Evolutionary conservation across 92 coral and sea anemone genomes (phyloP).

Genomic region (Meandrina meandrites): DNA sequence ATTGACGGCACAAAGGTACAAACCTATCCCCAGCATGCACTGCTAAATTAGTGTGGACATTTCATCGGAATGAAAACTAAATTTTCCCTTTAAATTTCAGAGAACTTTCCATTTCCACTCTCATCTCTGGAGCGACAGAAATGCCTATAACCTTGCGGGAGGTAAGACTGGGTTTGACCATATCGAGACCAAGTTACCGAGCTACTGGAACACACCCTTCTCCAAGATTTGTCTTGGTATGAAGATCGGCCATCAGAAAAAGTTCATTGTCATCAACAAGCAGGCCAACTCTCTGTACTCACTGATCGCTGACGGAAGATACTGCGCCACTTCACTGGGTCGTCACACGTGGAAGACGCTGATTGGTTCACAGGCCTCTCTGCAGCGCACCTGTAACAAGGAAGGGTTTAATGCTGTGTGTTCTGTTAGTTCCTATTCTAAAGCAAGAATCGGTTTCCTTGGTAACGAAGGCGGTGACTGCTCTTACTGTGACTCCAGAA

Average conservation of each 20-base stretch:
- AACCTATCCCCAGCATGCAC: not conserved
- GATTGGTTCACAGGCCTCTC: conserved; percentile 11
- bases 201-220: conserved; percentile 8
- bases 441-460: not conserved
- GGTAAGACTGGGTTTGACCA: conserved; percentile 35
- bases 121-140: conserved; percentile 26
- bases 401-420: not conserved
- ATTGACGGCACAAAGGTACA: conserved; percentile 12
- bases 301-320: not conserved
- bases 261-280: not conserved
- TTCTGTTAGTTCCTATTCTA: not conserved
- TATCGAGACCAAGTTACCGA: conserved; percentile 25
- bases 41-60: too few species aligned
- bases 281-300: not conserved
- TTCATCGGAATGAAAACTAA: too few species aligned
- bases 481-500: not conserved
- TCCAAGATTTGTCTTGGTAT: conserved; percentile 14
- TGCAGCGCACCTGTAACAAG: conserved; percentile 25
- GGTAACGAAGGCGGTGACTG: not conserved
- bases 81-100: not conserved
- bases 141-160: conserved; percentile 28
- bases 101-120: conserved; percentile 31
- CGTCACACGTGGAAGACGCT: not conserved
- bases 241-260: not conserved
- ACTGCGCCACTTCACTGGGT: conserved; percentile 9